A percentile compares a stretch with the other conserved stretches of the same genome.
phyloP scores from a whole-genome alignment of 2,797 vertebrate genomes.

The Ateles fusciceps region DNA sequence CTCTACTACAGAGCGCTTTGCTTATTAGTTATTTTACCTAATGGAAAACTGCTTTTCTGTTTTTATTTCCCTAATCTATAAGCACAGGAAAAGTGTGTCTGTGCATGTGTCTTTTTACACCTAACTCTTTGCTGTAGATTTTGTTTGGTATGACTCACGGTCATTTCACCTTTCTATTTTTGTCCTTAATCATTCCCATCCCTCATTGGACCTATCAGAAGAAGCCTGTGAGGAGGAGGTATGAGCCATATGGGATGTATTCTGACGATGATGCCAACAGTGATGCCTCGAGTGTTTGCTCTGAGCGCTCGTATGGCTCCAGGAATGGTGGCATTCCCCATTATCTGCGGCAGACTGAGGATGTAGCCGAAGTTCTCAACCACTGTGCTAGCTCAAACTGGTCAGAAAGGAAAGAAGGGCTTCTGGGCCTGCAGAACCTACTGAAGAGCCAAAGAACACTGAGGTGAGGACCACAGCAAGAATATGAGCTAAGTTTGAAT shows the following conservation, averaged over 20 bases:
- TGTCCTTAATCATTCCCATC: background rate
- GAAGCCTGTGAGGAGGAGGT: constrained; percentile 93
- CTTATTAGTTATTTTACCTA: background rate
- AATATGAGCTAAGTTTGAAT: background rate
- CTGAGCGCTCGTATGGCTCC: constrained; percentile 95
- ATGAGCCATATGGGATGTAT: constrained; percentile 95
- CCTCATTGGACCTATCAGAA: constrained; percentile 84
- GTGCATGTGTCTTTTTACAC: background rate
- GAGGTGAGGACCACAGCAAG: constrained; percentile 82
- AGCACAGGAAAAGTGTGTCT: background rate
- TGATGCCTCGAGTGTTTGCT: constrained; percentile 96
- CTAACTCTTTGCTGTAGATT: background rate
- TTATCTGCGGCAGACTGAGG: constrained; percentile 95
- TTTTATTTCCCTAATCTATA: background rate
- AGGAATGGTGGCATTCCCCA: constrained; percentile 94
- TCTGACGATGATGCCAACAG: constrained; percentile 97
- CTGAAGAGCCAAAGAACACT: constrained; percentile 92
- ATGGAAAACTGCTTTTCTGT: background rate
- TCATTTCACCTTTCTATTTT: constrained; percentile 7
- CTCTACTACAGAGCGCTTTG: background rate
- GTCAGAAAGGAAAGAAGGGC: constrained; percentile 97
- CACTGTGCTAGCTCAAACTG: constrained; percentile 99
- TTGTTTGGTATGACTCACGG: background rate
- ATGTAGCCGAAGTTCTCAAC: constrained; percentile 98
- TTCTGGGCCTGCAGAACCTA: constrained; percentile 93